Evolutionary conservation across 2,797 vertebrate species (phyloP).

Genomic region (Melanotaenia trifasciata): DNA sequence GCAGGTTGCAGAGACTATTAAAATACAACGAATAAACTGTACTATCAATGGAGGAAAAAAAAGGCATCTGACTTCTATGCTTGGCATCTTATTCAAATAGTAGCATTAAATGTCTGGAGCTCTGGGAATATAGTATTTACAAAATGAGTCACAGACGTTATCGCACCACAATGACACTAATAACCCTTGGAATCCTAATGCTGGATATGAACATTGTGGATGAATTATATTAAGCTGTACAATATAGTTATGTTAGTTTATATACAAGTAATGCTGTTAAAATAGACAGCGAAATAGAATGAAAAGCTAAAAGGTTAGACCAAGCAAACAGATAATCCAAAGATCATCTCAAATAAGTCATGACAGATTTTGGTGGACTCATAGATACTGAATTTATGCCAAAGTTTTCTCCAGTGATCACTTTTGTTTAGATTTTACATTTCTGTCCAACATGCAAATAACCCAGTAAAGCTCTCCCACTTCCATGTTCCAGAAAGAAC

Average conservation of each 20-base stretch:
- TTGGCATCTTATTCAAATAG: constrained; percentile 4
- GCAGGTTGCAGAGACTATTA: constrained; percentile 3
- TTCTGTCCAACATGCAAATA: constrained; percentile 36
- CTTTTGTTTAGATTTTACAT: constrained; percentile 47
- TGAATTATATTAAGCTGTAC: constrained; percentile 5
- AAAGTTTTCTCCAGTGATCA: constrained; percentile 44
- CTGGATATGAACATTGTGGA: constrained; percentile 13
- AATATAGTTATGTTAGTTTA: constrained; percentile 7
- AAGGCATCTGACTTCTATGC: constrained; percentile 14
- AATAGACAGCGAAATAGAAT: background rate
- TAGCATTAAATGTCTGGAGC: constrained; percentile 16
- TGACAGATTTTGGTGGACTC: constrained; percentile 32
- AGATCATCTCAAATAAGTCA: background rate
- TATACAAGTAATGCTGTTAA: background rate
- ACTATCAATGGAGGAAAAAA: constrained; percentile 4
- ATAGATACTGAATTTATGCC: constrained; percentile 11
- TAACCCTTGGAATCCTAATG: constrained; percentile 25
- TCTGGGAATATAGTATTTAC: constrained; percentile 39
- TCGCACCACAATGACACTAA: constrained; percentile 42
- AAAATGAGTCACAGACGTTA: constrained; percentile 47
- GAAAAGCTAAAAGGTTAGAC: background rate
- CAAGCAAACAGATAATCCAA: constrained; percentile 7
- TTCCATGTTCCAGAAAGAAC: constrained; percentile 21
- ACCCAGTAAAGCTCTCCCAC: constrained; percentile 23
- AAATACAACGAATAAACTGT: constrained; percentile 12